phyloP scores from a whole-genome alignment of 2,888 invertebrate genomes.

The Polietes domitor region DNA sequence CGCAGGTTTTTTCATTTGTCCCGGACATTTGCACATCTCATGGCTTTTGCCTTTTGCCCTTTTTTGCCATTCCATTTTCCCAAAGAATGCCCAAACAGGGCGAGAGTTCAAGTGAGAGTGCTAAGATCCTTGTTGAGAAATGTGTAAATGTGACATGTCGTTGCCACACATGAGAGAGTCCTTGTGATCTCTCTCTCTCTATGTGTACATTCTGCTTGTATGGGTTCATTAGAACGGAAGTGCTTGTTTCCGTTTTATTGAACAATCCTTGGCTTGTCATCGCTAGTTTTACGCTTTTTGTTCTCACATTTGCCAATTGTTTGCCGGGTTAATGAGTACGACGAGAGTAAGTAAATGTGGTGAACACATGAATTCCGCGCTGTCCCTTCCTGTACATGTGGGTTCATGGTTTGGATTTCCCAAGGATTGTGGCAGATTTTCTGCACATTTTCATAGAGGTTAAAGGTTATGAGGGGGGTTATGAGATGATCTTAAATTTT shows the following conservation, averaged over 20 bases:
- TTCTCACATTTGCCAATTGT: constrained; percentile 45
- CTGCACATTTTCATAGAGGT: constrained; percentile 14
- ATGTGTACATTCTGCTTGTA: background rate
- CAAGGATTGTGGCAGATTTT: background rate
- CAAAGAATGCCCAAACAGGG: background rate
- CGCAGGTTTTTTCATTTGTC: constrained; percentile 57
- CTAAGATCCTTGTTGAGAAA: background rate
- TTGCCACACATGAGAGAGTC: background rate
- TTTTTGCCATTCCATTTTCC: too few relatives aligned
- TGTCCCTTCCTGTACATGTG: constrained; percentile 33
- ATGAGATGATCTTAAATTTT: background rate
- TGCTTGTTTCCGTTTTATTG: constrained; percentile 26
- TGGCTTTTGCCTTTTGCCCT: background rate
- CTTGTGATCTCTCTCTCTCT: background rate
- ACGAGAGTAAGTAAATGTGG: background rate
- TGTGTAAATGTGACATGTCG: too few relatives aligned
- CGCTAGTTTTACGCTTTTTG: constrained; percentile 18
- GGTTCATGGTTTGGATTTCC: constrained; percentile 5
- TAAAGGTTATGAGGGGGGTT: background rate
- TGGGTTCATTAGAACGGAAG: constrained; percentile 42
- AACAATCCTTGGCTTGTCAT: constrained; percentile 1
- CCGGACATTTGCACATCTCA: constrained; percentile 47
- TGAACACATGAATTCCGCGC: background rate
- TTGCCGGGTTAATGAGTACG: background rate
- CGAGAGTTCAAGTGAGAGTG: constrained; percentile 30